Conservation (phyloP, 2,888 invertebrate species). For the Argyra leucocephala region DNA sequence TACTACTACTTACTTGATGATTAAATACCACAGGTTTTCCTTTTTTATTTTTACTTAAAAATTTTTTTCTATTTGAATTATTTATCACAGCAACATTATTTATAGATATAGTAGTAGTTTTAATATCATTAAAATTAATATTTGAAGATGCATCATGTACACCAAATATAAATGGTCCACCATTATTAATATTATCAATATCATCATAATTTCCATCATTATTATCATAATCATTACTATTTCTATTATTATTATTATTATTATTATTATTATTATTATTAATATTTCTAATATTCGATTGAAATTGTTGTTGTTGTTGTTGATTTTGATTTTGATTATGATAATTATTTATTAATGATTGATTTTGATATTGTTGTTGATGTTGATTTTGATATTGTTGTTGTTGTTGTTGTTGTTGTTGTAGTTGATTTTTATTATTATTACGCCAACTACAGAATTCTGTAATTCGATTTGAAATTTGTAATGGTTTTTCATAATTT, state of each 20-base stretch:
- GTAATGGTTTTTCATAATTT: background rate
- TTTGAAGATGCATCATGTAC: conserved; percentile 40
- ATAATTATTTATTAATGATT: background rate
- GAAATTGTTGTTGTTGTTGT: background rate
- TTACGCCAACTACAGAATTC: background rate
- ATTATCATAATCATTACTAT: background rate
- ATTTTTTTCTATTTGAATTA: background rate
- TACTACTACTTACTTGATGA: background rate
- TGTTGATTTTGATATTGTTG: background rate
- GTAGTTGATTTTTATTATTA: background rate
- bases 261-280: background rate
- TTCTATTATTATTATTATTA: background rate
- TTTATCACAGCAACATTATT: background rate
- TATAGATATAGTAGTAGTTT: background rate
- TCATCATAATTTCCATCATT: background rate
- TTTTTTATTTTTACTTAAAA: background rate
- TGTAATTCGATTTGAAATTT: background rate
- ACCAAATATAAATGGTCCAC: conserved; percentile 55
- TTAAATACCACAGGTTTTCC: background rate
- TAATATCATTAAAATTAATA: background rate
- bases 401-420: background rate
- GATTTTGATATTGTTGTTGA: background rate
- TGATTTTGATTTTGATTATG: background rate
- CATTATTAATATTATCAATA: conserved; percentile 8
- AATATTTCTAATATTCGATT: background rate